These are phyloP conservation scores for Pelagia noctiluca DNA, from an alignment of 30 jellyfish, hydroid and myxozoan genomes.

Conservation along the genomic window DNA sequence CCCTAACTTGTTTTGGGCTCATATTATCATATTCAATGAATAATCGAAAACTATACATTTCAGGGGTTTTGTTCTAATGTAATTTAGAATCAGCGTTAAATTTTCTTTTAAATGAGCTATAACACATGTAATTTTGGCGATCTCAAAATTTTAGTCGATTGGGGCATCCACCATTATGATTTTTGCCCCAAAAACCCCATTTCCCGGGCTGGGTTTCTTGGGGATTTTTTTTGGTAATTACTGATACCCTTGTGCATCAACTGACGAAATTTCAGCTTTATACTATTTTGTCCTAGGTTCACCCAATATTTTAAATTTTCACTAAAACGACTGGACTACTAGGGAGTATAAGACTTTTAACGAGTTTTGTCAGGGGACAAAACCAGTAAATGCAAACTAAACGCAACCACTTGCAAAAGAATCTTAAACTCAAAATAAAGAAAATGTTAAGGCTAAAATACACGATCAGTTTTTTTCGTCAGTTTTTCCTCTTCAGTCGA, in stretches of 20 bases:
- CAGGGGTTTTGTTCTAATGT: conserved; percentile 25
- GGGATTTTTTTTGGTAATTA: conserved; percentile 36
- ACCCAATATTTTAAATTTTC: background rate
- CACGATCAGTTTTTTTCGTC: too few relatives aligned
- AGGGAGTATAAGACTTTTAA: too few relatives aligned
- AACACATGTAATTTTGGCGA: conserved; percentile 20
- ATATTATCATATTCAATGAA: background rate
- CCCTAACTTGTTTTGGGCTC: background rate
- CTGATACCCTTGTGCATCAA: conserved; percentile 43
- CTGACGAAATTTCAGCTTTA: conserved; percentile 43
- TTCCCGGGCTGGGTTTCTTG: conserved; percentile 33
- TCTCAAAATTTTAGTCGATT: conserved; percentile 26
- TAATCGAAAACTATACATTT: conserved; percentile 29
- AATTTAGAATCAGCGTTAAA: conserved; percentile 47
- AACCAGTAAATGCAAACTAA: too few relatives aligned
- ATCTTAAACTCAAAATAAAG: too few relatives aligned
- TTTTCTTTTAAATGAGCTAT: conserved; percentile 29
- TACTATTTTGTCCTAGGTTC: conserved; percentile 37
- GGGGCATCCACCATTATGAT: conserved; percentile 28
- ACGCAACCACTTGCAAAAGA: too few relatives aligned
- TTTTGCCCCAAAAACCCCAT: conserved; percentile 45
- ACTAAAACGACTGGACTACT: conserved; percentile 49
- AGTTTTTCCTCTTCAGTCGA: too few relatives aligned
- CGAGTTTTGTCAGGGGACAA: too few relatives aligned
- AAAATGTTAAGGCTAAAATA: too few relatives aligned